Conservation (phyloP, 2,888 invertebrate genomes). For the Drosophila multiciliata region DNA sequence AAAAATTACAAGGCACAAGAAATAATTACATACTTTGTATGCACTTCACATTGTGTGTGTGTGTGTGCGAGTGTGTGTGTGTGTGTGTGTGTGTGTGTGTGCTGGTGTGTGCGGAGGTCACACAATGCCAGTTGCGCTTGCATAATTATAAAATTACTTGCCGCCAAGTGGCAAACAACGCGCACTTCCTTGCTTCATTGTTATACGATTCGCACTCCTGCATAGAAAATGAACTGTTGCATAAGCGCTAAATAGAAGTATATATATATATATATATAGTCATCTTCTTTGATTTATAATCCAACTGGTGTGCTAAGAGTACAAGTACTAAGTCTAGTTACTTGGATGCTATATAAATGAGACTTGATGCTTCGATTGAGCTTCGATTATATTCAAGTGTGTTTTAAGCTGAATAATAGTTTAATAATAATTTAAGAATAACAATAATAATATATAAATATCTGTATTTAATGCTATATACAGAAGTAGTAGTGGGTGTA, state of each 20-base stretch:
- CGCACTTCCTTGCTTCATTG: constrained; percentile 67
- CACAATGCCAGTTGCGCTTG: constrained; percentile 71
- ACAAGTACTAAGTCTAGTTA: background rate
- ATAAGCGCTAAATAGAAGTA: background rate
- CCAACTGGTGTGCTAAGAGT: too few relatives aligned
- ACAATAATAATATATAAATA: background rate
- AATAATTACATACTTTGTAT: constrained; percentile 64
- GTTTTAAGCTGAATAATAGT: too few relatives aligned
- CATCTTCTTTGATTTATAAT: background rate
- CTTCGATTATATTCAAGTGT: background rate
- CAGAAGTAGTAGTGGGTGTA: background rate
- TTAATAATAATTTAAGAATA: background rate
- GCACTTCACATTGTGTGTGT: constrained; percentile 29
- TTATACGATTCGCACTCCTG: constrained; percentile 39
- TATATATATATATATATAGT: background rate
- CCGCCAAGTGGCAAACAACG: constrained; percentile 72
- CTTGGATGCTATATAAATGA: background rate
- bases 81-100: constrained; percentile 15
- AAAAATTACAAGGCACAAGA: constrained; percentile 73
- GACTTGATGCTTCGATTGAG: background rate
- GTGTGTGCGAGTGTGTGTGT: background rate
- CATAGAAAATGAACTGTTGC: background rate
- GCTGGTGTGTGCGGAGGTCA: constrained; percentile 53
- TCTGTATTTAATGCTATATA: background rate
- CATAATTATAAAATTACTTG: constrained; percentile 79